These are phyloP conservation scores for Falco novaeseelandiae DNA, from an alignment of 2,797 vertebrate genomes.

Conservation along the genomic window DNA sequence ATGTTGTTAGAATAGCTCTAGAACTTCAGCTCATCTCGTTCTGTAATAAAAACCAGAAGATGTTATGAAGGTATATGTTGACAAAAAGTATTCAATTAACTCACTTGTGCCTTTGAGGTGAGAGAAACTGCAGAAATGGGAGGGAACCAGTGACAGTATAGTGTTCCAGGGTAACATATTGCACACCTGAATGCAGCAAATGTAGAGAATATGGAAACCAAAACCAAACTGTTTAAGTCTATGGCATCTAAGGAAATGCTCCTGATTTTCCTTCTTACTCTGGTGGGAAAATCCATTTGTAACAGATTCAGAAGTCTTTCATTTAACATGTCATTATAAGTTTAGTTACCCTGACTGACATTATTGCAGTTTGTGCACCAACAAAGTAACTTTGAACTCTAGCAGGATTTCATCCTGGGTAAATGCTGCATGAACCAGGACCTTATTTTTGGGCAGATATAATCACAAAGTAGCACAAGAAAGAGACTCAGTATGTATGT, in stretches of 20 bases:
- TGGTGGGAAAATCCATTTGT: background rate
- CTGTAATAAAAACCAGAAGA: background rate
- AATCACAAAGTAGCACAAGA: background rate
- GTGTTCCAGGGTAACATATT: background rate
- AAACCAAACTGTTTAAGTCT: background rate
- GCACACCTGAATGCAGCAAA: background rate
- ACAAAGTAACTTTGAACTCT: background rate
- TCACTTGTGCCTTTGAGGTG: background rate
- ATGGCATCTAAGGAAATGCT: background rate
- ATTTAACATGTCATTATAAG: background rate
- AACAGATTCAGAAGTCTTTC: background rate
- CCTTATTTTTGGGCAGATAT: background rate
- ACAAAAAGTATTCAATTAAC: background rate
- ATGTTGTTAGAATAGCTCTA: background rate
- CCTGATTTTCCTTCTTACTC: background rate
- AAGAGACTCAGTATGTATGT: background rate
- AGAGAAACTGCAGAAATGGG: background rate
- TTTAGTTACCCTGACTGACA: background rate
- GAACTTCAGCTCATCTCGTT: background rate
- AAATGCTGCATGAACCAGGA: background rate
- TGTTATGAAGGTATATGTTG: background rate
- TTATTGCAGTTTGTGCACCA: background rate
- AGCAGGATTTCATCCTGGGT: background rate
- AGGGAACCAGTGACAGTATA: background rate
- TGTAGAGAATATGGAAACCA: background rate